Evolutionary conservation across 2,797 vertebrate genomes (phyloP).

Genomic region (Lepilemur ruficaudatus): DNA sequence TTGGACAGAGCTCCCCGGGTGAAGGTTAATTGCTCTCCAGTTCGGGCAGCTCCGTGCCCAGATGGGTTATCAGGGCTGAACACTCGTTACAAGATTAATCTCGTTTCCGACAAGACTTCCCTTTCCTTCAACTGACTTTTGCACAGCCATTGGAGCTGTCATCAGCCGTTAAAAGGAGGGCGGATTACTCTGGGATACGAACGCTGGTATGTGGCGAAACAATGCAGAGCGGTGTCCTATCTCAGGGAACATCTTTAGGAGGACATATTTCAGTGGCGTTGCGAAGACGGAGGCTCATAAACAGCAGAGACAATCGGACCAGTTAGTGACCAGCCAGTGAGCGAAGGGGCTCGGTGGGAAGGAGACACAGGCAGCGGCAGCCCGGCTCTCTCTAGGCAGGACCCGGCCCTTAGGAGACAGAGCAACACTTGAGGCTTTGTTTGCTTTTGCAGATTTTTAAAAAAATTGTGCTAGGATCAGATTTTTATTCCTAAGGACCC

Average conservation of each 20-base stretch:
- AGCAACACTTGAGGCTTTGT: not conserved
- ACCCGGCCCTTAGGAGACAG: not conserved
- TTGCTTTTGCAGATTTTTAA: not conserved
- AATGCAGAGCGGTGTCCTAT: slow-evolving; percentile 83
- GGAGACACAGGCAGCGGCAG: not conserved
- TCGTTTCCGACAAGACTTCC: slow-evolving; percentile 93
- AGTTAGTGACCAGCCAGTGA: not conserved
- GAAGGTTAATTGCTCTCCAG: slow-evolving; percentile 90
- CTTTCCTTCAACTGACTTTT: slow-evolving; percentile 92
- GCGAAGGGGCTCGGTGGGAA: slow-evolving; percentile 40
- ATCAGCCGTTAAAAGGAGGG: slow-evolving; percentile 86
- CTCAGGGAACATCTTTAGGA: slow-evolving; percentile 87
- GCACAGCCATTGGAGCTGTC: slow-evolving; percentile 88
- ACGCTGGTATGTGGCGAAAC: slow-evolving; percentile 79
- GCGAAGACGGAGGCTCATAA: slow-evolving; percentile 82
- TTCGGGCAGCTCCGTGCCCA: slow-evolving; percentile 88
- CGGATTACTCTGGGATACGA: slow-evolving; percentile 83
- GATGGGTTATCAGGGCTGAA: slow-evolving; percentile 92
- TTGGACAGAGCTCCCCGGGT: slow-evolving; percentile 87
- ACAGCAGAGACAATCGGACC: slow-evolving; percentile 78
- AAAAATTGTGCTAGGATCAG: accelerated
- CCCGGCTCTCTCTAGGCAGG: accelerated
- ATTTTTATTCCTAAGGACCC: not conserved
- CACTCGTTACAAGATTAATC: slow-evolving; percentile 92
- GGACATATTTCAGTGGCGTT: slow-evolving; percentile 76